Evolutionary conservation across 2,113 vertebrate genomes (phyloP).

Genomic region (Thermophis baileyi): DNA sequence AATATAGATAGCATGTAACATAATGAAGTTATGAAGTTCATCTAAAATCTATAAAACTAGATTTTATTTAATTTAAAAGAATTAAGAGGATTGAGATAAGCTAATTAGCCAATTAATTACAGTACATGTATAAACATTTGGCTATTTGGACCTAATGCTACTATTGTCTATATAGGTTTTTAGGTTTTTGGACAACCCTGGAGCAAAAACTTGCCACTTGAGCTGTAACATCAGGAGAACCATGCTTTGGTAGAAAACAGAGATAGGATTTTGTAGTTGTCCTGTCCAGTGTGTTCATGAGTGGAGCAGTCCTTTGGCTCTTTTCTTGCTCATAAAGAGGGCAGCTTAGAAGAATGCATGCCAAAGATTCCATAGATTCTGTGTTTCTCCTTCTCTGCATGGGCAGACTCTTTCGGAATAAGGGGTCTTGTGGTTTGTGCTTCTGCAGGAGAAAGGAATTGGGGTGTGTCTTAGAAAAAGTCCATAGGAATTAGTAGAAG

Average conservation of each 20-base stretch:
- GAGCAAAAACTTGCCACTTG: neutral
- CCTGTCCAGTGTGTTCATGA: neutral
- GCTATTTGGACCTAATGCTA: neutral
- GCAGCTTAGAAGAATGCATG: neutral
- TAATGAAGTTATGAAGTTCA: neutral
- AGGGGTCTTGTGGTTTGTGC: neutral
- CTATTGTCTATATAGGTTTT: neutral
- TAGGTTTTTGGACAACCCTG: neutral
- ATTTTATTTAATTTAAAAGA: neutral
- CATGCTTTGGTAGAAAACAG: neutral
- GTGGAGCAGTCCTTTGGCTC: neutral
- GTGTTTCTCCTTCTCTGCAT: neutral
- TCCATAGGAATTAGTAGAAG: neutral
- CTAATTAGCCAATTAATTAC: neutral
- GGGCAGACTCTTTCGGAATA: neutral
- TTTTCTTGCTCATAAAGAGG: neutral
- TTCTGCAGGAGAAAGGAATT: neutral
- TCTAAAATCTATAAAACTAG: neutral
- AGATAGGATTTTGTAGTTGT: neutral
- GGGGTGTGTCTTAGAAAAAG: neutral
- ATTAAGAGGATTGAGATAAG: neutral
- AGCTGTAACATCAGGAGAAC: neutral
- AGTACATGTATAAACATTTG: neutral
- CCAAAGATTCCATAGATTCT: neutral
- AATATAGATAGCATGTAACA: neutral